Conservation (phyloP, 2,888 invertebrate genomes). For the Argyresthia albistria region DNA sequence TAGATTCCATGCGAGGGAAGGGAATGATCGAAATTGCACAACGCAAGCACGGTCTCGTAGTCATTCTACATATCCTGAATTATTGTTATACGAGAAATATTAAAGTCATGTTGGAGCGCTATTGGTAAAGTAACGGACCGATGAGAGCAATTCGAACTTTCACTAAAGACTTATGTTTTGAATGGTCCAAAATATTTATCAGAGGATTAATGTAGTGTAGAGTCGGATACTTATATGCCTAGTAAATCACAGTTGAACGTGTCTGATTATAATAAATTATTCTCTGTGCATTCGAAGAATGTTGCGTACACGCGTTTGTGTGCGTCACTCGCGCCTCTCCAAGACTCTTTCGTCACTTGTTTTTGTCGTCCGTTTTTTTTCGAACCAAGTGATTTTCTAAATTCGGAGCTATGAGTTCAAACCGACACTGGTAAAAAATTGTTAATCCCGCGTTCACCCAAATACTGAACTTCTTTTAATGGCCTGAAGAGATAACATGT, state of each 20-base stretch:
- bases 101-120: neutral
- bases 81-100: neutral
- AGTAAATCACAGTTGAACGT: too few relatives aligned
- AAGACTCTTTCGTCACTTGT: conserved; percentile 22
- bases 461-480: conserved; percentile 21
- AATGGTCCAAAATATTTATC: too few relatives aligned
- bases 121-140: neutral
- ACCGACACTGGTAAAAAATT: too few relatives aligned
- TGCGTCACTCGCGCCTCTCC: too few relatives aligned
- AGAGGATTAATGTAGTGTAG: too few relatives aligned
- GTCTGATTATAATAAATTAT: too few relatives aligned
- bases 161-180: too few relatives aligned
- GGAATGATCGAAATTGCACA: conserved; percentile 49
- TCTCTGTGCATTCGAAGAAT: too few relatives aligned
- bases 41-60: conserved; percentile 27
- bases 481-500: conserved; percentile 5
- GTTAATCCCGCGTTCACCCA: conserved; percentile 28
- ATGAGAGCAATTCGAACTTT: too few relatives aligned
- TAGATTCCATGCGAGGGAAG: conserved; percentile 13
- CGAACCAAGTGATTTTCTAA: conserved; percentile 36
- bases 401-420: conserved; percentile 4
- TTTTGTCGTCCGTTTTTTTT: conserved; percentile 33
- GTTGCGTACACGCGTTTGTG: too few relatives aligned
- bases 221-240: too few relatives aligned
- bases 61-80: conserved; percentile 36